Evolutionary conservation across 1,140 invertebrate species (phyloP).

Genomic region (Choristoneura fumiferana): DNA sequence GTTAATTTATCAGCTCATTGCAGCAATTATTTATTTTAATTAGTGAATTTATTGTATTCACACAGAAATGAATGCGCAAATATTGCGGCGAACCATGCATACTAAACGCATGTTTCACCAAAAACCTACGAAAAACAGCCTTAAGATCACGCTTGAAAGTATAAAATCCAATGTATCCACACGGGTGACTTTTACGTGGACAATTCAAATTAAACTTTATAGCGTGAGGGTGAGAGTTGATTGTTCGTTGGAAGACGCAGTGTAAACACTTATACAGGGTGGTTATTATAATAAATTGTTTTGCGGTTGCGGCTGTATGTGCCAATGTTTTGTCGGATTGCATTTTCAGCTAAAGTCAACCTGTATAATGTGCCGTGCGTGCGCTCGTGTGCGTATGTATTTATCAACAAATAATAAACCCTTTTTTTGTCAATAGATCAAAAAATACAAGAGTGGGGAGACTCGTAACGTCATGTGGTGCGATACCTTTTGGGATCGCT

Average conservation of each 20-base stretch:
- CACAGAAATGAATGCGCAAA: conserved; percentile 11
- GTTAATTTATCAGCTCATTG: conserved; percentile 1
- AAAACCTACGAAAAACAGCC: background rate
- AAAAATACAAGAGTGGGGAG: no score
- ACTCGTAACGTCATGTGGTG: no score
- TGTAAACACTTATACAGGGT: conserved; percentile 3
- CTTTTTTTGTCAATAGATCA: no score
- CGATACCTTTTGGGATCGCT: no score
- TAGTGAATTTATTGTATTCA: conserved; percentile 6
- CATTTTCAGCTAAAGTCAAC: background rate
- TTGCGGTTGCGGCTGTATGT: conserved; percentile 3
- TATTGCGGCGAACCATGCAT: background rate
- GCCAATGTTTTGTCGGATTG: background rate
- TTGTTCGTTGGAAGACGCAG: background rate
- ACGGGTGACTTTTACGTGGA: background rate
- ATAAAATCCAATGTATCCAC: background rate
- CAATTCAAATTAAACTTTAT: background rate
- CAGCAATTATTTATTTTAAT: conserved; percentile 16
- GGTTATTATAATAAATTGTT: conserved; percentile 15
- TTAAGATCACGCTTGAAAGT: background rate
- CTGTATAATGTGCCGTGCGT: background rate
- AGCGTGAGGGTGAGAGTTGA: background rate
- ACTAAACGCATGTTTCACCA: conserved; percentile 2
- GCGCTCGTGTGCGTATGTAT: background rate
- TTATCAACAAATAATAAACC: no score